phyloP scores from a whole-genome alignment of 2,797 vertebrate genomes.

The Sebastes hopkinsi region DNA sequence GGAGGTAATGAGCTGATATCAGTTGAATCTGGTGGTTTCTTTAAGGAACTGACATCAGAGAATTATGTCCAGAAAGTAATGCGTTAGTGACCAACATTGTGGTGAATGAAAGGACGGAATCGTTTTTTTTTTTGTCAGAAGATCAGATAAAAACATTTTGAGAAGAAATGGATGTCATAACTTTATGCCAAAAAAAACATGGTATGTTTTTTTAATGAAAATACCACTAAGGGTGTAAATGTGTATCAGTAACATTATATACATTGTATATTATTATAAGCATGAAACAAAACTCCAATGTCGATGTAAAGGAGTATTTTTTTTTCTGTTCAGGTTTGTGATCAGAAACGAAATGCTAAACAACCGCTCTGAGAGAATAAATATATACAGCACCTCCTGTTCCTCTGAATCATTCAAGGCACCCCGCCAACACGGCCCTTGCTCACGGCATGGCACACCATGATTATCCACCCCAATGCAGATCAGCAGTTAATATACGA shows the following conservation, averaged over 20 bases:
- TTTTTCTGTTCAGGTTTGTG: neutral
- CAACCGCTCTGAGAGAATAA: neutral
- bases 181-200: too few species aligned
- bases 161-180: too few species aligned
- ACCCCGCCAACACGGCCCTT: conserved; percentile 13
- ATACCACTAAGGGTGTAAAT: too few species aligned
- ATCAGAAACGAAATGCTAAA: neutral
- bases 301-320: neutral
- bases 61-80: too few species aligned
- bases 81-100: too few species aligned
- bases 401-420: conserved; percentile 28
- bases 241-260: neutral
- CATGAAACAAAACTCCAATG: neutral
- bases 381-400: conserved; percentile 16
- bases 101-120: too few species aligned
- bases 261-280: neutral
- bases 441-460: conserved; percentile 9
- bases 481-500: conserved; percentile 40
- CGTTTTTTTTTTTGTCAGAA: too few species aligned
- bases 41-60: too few species aligned
- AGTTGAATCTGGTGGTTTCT: too few species aligned
- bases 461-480: conserved; percentile 24
- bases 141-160: too few species aligned
- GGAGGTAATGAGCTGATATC: too few species aligned
- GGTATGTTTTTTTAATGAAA: too few species aligned